Evolutionary conservation across 1,140 invertebrate species (phyloP), one percentile per base, ranked within the genome.

Genomic region (Thalassaphorura encarpata): DNA sequence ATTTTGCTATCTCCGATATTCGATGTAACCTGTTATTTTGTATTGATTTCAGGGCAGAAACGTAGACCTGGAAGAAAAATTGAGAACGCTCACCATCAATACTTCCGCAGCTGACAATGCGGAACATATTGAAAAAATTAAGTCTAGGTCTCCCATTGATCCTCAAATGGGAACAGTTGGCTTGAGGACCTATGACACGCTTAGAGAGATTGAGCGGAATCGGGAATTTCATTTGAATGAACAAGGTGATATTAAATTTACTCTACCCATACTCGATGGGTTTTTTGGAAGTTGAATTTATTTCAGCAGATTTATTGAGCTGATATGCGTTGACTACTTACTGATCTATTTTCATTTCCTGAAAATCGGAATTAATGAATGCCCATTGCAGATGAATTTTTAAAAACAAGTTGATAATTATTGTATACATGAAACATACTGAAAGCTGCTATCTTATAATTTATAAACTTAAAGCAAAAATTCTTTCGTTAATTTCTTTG

Each of bases 201-300:
- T 93, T 28, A 83, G 84, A 71, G 88, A 92, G 75, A 89, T 93
- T 54, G 89, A 93, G 71, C 79, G 84, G 68, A 90, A 89, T 71
- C 75, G 89, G 42, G 83, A 90, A 66, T 76, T 87, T 58, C 82
- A 90, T 76, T 77, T 94, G 66, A 87, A 87, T 54, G 85, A 91
- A 71, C 87, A 92, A 84, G 89, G 89, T 89, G 72, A 67, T 36
- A 36, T n/a, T 11, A 36, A 11, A 66, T 59, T 21, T 24, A 6
- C 24, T 21, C 21, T 43, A n/a, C n/a, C n/a, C n/a, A n/a, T n/a
- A n/a, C n/a, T n/a, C n/a, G n/a, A n/a, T n/a, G n/a, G n/a, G n/a
- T n/a, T n/a, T n/a, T n/a, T n/a, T n/a, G n/a, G n/a, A n/a, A n/a
- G n/a, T n/a, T n/a, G n/a, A n/a, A n/a, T n/a, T n/a, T n/a, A n/a